These are phyloP conservation scores for Ondatra zibethicus DNA, from an alignment of 2,113 vertebrate genomes.

Conservation along the genomic window DNA sequence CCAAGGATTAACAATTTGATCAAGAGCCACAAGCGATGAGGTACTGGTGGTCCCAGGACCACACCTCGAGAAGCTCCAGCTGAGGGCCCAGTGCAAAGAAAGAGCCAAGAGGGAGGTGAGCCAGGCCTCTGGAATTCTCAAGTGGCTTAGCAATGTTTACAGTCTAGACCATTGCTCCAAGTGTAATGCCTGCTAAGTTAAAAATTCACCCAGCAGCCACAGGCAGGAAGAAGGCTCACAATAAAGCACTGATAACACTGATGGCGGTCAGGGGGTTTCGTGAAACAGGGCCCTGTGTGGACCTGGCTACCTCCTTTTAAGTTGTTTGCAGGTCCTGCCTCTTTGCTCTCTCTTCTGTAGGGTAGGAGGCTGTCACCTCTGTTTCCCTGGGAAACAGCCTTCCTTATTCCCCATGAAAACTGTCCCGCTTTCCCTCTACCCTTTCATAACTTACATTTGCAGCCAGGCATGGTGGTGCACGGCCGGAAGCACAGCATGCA, in stretches of 20 bases:
- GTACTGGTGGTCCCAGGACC: conserved; percentile 2
- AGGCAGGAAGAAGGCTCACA: conserved; percentile 52
- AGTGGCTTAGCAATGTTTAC: conserved; percentile 64
- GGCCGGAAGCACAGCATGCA: background rate
- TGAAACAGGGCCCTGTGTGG: background rate
- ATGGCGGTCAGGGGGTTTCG: conserved; percentile 41
- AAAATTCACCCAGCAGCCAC: conserved; percentile 71
- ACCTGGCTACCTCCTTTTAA: background rate
- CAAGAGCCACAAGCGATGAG: background rate
- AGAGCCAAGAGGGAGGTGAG: background rate
- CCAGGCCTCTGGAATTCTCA: conserved; percentile 68
- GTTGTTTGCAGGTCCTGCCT: background rate
- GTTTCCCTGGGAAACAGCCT: background rate
- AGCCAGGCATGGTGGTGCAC: background rate
- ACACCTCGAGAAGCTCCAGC: background rate
- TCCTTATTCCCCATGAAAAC: background rate
- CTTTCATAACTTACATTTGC: background rate
- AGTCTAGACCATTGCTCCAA: conserved; percentile 31
- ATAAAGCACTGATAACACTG: conserved; percentile 59
- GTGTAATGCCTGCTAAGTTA: conserved; percentile 61
- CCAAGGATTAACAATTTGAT: background rate
- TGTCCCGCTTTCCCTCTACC: background rate
- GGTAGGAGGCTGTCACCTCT: background rate
- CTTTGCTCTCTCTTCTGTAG: background rate
- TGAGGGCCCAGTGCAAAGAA: background rate